A percentile compares a stretch with the other conserved stretches of the same genome.
Evolutionary conservation across 2,797 vertebrate species (phyloP).

Genomic region (Rhincodon typus): DNA sequence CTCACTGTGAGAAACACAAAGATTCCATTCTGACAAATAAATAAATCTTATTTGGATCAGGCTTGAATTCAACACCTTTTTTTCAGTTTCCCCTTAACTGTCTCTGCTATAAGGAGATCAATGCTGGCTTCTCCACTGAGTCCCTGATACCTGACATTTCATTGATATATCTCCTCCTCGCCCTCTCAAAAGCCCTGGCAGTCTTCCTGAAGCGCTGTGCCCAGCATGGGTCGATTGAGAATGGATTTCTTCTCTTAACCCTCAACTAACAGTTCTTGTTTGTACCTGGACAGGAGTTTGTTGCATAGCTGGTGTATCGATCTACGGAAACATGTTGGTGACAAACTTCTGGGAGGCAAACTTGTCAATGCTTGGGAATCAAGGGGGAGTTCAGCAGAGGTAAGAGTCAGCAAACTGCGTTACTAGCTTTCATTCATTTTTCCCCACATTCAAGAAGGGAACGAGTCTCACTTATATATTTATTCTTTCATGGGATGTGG

Average conservation of each 20-base stretch:
- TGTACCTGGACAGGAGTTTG: constrained; percentile 64
- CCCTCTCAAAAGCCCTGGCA: not conserved
- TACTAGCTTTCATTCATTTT: not conserved
- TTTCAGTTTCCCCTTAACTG: not conserved
- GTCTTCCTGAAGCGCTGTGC: not conserved
- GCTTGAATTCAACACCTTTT: not conserved
- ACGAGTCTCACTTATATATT: not conserved
- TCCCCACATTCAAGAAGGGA: not conserved
- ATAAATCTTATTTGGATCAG: not conserved
- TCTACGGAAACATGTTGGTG: constrained; percentile 85
- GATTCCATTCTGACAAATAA: not conserved
- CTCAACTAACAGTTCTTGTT: not conserved
- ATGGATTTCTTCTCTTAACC: not conserved
- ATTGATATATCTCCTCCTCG: not conserved
- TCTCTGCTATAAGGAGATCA: not conserved
- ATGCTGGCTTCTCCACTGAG: not conserved
- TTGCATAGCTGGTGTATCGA: constrained; percentile 76
- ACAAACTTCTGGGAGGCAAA: constrained; percentile 77
- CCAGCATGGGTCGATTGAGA: not conserved
- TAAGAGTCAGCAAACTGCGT: not conserved
- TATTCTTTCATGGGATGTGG: no score
- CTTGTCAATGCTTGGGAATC: constrained; percentile 54
- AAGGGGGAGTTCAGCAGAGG: not conserved
- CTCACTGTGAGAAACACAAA: not conserved
- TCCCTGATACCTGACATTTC: not conserved